phyloP scores from a whole-genome alignment of 2,888 invertebrate species.

The Argynnis bischoffii region DNA sequence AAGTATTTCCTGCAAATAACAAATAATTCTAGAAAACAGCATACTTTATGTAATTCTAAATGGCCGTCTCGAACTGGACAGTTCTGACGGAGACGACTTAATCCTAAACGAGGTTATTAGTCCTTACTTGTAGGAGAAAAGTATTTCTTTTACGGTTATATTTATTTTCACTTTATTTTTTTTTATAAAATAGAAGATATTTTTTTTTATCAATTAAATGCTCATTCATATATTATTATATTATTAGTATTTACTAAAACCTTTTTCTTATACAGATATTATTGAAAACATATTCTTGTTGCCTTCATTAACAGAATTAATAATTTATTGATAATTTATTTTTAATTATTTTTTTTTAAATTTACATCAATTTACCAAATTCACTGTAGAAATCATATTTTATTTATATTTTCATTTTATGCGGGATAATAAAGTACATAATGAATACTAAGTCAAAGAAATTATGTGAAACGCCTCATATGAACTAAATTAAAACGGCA shows the following conservation, averaged over 20 bases:
- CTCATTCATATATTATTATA: too few relatives aligned
- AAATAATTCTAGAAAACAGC: slow-evolving; percentile 2
- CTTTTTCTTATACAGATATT: too few relatives aligned
- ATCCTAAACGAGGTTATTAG: slow-evolving; percentile 15
- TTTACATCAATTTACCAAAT: too few relatives aligned
- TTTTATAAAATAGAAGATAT: neutral
- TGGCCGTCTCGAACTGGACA: slow-evolving; percentile 15
- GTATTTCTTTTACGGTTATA: neutral
- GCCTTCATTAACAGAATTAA: too few relatives aligned
- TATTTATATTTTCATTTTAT: neutral
- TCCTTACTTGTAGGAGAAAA: neutral
- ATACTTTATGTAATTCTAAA: slow-evolving; percentile 12
- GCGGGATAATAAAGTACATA: neutral
- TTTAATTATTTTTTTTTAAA: too few relatives aligned
- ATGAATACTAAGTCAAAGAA: slow-evolving; percentile 20
- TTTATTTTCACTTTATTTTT: neutral
- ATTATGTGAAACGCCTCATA: slow-evolving; percentile 49
- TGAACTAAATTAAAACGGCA: slow-evolving; percentile 74
- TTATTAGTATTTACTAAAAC: too few relatives aligned
- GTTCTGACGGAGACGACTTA: slow-evolving; percentile 19
- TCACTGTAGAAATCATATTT: too few relatives aligned
- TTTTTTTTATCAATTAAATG: too few relatives aligned
- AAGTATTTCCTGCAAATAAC: slow-evolving; percentile 8
- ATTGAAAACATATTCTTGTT: too few relatives aligned
- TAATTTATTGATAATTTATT: too few relatives aligned